phyloP scores from a whole-genome alignment of 2,797 vertebrate species.

The Cuculus canorus region DNA sequence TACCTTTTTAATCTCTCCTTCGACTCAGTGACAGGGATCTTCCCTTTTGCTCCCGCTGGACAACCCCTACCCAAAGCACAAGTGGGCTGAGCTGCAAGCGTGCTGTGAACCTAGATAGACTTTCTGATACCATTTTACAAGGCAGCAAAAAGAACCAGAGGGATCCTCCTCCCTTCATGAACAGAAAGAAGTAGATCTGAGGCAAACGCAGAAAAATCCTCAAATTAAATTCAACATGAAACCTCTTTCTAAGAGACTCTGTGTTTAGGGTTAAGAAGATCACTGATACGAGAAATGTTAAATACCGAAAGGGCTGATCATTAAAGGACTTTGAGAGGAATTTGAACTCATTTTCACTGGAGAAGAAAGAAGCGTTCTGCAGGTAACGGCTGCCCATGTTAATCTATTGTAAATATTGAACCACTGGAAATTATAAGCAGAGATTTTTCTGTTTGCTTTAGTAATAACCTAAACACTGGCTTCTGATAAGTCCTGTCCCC shows the following conservation, averaged over 20 bases:
- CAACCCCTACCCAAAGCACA: not conserved
- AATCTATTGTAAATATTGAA: slow-evolving; percentile 13
- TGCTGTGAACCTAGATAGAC: not conserved
- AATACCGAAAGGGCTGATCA: not conserved
- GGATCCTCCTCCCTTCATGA: not conserved
- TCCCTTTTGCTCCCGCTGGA: not conserved
- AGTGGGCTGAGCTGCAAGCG: not conserved
- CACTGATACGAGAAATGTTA: not conserved
- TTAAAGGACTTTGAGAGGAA: not conserved
- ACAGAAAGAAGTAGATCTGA: not conserved
- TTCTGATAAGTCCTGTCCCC: not conserved
- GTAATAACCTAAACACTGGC: not conserved
- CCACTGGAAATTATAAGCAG: not conserved
- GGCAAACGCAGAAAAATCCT: not conserved
- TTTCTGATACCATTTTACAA: not conserved
- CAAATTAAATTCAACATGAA: not conserved
- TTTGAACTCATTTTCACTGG: not conserved
- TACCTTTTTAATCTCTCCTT: not conserved
- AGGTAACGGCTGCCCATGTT: not conserved
- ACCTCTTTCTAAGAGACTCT: not conserved
- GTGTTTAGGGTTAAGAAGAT: not conserved
- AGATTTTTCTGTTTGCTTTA: slow-evolving; percentile 12
- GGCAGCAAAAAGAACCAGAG: not conserved
- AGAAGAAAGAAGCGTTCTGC: not conserved
- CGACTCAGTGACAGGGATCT: not conserved